A percentile compares a stretch with the other conserved stretches of the same genome.
These are phyloP conservation scores for Epinotia ramella DNA, from an alignment of 2,888 invertebrate genomes.

Conservation along the genomic window DNA sequence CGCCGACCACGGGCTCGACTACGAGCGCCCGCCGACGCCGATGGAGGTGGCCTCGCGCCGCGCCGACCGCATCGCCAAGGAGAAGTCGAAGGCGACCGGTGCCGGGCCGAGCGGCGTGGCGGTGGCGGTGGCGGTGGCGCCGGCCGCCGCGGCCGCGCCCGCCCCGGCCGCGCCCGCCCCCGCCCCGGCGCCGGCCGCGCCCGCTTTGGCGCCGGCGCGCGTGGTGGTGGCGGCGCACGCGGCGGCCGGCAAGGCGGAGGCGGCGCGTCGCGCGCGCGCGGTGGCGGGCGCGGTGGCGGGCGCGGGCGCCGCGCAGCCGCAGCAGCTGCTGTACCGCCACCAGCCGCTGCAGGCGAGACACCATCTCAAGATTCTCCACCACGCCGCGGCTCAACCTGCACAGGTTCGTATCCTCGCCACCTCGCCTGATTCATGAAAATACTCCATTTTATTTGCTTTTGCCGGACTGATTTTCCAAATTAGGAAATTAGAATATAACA, in stretches of 20 bases:
- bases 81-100: constrained; percentile 88
- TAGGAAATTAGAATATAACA: no score
- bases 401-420: constrained; percentile 62
- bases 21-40: constrained; percentile 94
- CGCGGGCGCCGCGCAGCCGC: constrained; percentile 67
- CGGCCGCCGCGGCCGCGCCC: constrained; percentile 82
- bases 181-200: constrained; percentile 60
- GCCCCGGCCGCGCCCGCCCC: constrained; percentile 73
- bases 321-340: constrained; percentile 86
- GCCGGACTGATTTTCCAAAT: no score
- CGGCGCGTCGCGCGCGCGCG: constrained; percentile 81
- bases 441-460: no score
- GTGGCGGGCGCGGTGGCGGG: constrained; percentile 66
- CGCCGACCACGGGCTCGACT: constrained; percentile 93
- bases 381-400: constrained; percentile 63
- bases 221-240: constrained; percentile 76
- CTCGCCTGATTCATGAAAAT: no score
- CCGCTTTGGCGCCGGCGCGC: constrained; percentile 62
- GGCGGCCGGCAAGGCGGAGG: constrained; percentile 79
- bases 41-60: constrained; percentile 92
- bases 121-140: constrained; percentile 77
- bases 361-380: constrained; percentile 79
- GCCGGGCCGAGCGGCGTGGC: constrained; percentile 62
- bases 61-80: constrained; percentile 94
- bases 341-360: constrained; percentile 79